A percentile compares a stretch with the other conserved stretches of the same genome.
These are phyloP conservation scores for Chloroclystis v-ata DNA, from an alignment of 2,888 invertebrate species.

Conservation along the genomic window DNA sequence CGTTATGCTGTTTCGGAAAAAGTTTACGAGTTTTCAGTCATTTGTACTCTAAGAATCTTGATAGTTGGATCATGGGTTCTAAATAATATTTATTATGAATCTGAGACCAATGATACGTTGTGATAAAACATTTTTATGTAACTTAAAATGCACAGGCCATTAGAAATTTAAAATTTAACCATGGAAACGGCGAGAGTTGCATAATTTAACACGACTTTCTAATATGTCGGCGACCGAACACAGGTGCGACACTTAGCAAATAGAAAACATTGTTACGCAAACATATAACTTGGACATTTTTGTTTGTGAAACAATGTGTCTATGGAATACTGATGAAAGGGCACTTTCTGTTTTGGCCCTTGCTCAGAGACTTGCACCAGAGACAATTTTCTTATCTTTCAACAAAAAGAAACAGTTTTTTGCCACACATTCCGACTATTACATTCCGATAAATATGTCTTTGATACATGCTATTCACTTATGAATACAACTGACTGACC, in stretches of 20 bases:
- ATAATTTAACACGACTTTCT: slow-evolving; percentile 43
- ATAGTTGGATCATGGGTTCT: too few species aligned
- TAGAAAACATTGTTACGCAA: slow-evolving; percentile 35
- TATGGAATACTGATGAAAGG: slow-evolving; percentile 17
- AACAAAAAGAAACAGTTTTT: too few species aligned
- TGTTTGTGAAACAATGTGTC: slow-evolving; percentile 21
- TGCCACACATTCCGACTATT: too few species aligned
- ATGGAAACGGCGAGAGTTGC: slow-evolving; percentile 35
- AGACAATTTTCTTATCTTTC: too few species aligned
- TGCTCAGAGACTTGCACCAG: neutral
- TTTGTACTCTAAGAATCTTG: neutral
- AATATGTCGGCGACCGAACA: slow-evolving; percentile 26
- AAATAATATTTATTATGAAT: slow-evolving; percentile 12
- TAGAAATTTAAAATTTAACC: slow-evolving; percentile 44
- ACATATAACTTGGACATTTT: slow-evolving; percentile 29
- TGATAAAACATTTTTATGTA: slow-evolving; percentile 41
- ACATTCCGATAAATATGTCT: too few species aligned
- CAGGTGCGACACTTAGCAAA: slow-evolving; percentile 35
- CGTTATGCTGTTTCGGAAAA: slow-evolving; percentile 22
- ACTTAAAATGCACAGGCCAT: slow-evolving; percentile 38
- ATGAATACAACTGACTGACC: too few species aligned
- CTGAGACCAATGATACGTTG: slow-evolving; percentile 27
- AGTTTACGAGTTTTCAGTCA: slow-evolving; percentile 14
- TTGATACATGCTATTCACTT: too few species aligned
- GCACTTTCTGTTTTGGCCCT: slow-evolving; percentile 17